A percentile compares a stretch with the other conserved stretches of the same genome.
Conservation (phyloP, 2,797 vertebrate species). For the Melanotaenia boesemani region DNA sequence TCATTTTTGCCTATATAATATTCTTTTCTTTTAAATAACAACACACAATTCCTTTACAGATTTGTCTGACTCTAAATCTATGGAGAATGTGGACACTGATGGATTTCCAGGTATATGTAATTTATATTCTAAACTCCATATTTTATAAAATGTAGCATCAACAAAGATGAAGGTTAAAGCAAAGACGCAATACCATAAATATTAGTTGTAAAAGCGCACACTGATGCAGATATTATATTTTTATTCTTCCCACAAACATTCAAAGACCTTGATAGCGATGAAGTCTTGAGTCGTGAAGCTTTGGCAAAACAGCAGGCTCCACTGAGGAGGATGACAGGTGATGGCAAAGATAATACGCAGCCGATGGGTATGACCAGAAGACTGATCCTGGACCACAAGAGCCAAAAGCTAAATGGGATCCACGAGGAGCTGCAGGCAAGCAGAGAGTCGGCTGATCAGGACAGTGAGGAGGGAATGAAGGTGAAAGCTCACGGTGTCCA, state of each 20-base stretch:
- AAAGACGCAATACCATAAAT: conserved; percentile 23
- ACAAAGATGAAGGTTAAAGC: conserved; percentile 43
- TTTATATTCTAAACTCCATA: background rate
- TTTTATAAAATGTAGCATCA: conserved; percentile 28
- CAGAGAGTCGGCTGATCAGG: conserved; percentile 13
- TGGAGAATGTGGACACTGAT: conserved; percentile 27
- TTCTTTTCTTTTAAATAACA: background rate
- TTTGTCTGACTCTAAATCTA: conserved; percentile 52
- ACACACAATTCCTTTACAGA: conserved; percentile 49
- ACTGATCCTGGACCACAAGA: conserved; percentile 19
- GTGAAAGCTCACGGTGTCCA: background rate
- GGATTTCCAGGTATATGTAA: conserved; percentile 34
- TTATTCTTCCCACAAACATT: conserved; percentile 32
- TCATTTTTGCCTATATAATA: background rate
- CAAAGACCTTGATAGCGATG: conserved; percentile 65
- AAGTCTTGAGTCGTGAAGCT: conserved; percentile 33
- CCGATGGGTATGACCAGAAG: conserved; percentile 13
- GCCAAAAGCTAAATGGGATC: conserved; percentile 32
- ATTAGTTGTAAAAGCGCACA: background rate
- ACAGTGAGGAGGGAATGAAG: conserved; percentile 37
- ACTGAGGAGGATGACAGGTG: conserved; percentile 2
- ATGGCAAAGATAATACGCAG: conserved; percentile 4
- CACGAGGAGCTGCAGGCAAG: conserved; percentile 16
- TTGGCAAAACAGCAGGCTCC: conserved; percentile 18
- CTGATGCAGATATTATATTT: conserved; percentile 14